Evolutionary conservation across 2,797 vertebrate genomes (phyloP).

Genomic region (Capromys pilorides): DNA sequence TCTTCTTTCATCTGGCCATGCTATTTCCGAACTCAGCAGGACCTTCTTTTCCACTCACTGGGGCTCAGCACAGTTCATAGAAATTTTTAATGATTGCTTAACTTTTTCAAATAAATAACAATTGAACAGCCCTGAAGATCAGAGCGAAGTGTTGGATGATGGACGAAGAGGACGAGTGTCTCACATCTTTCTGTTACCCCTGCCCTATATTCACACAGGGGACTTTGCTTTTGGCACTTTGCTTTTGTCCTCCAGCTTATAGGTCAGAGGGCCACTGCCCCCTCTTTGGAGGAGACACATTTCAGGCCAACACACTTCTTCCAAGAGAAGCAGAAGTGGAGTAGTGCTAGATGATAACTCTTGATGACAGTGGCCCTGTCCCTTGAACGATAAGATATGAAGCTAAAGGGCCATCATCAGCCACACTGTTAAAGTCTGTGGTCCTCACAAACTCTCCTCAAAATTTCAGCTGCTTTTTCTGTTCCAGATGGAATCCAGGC

Average conservation of each 20-base stretch:
- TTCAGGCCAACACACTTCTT: neutral
- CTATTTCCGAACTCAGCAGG: neutral
- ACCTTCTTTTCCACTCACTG: neutral
- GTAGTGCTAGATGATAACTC: neutral
- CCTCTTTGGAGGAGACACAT: neutral
- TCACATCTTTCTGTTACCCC: neutral
- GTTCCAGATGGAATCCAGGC: neutral
- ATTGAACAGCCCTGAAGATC: neutral
- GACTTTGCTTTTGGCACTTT: neutral
- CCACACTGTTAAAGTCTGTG: neutral
- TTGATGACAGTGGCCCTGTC: neutral
- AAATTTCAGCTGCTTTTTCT: neutral
- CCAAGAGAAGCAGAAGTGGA: neutral
- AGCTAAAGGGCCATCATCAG: neutral
- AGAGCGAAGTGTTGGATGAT: neutral
- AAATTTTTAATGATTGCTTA: neutral
- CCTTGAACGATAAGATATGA: neutral
- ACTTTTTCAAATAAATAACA: neutral
- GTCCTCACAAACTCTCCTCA: neutral
- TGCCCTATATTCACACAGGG: neutral
- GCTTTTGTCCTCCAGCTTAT: neutral
- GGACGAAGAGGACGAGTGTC: neutral
- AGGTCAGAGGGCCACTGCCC: too few relatives aligned
- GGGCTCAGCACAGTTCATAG: neutral
- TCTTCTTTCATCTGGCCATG: neutral